phyloP scores from a whole-genome alignment of 92 coral and sea anemone species.

The Palythoa caribaeorum region DNA sequence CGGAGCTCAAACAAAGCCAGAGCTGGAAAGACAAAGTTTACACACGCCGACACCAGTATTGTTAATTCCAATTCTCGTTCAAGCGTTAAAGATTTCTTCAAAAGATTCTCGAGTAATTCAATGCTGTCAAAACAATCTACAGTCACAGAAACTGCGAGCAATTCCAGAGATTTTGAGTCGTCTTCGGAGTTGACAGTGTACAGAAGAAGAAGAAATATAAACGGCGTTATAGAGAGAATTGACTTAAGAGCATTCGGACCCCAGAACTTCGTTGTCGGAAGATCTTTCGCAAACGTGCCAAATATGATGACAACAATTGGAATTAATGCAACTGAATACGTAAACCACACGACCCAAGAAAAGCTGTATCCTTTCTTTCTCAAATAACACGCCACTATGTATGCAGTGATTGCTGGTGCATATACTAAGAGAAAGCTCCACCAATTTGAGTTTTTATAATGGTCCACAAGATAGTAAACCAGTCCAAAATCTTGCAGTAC shows the following conservation, averaged over 20 bases:
- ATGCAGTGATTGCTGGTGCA: neutral
- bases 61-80: conserved; percentile 36
- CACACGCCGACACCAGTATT: conserved; percentile 42
- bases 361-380: conserved; percentile 40
- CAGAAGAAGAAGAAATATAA: conserved; percentile 37
- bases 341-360: conserved; percentile 42
- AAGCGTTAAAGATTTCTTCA: conserved; percentile 33
- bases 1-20: conserved; percentile 41
- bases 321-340: conserved; percentile 29
- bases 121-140: conserved; percentile 43
- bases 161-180: conserved; percentile 33
- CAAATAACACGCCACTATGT: conserved; percentile 16
- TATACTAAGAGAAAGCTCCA: conserved; percentile 20
- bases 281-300: conserved; percentile 38
- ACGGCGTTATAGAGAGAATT: conserved; percentile 38
- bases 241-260: conserved; percentile 38
- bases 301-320: conserved; percentile 30
- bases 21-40: conserved; percentile 40
- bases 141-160: conserved; percentile 43
- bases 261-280: conserved; percentile 40
- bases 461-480: conserved; percentile 25
- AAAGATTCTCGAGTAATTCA: conserved; percentile 35
- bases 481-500: conserved; percentile 26
- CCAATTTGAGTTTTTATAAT: neutral
- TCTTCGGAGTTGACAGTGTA: conserved; percentile 44